Base-by-base conservation (phyloP, 2,113 vertebrate genomes). In the Lampris megalopsis region DNA sequence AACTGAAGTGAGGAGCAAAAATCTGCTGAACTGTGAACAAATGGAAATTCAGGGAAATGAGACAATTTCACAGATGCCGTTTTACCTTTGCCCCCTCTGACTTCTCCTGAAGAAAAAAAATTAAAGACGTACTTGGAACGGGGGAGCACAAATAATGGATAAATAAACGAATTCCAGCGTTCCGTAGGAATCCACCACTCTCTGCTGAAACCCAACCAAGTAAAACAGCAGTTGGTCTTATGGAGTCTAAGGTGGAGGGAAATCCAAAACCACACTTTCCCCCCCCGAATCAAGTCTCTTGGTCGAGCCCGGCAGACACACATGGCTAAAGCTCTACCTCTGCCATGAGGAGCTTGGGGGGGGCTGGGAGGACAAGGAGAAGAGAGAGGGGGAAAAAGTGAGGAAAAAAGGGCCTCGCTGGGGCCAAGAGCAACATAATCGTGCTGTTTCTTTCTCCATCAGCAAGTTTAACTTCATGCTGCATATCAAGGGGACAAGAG, bases 181-280 rank as follows among this genome's bases (percentile, higher is more conserved):
- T 86, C 85, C 81, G 80, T 82, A 89, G 87, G 89, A 92, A 90
- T 89, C 76, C 74, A 83, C 86, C 71, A 42, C 82, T 81, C 80
- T 73, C 79, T 75, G 80, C 78, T 89, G 91, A 92, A 93, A 82
- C 63, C 47, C 71, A 63, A 89, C 93, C 93, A 94, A 93, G 67
- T 89, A 84, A 94, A 94, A 92, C 88, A 94, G 79, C 66, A 89
- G 79, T 90, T 76, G 88, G 86, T 87, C 79, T 76, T 82, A 73
- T 82, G 81, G 91, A 87, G 81, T 79, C 63, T 53, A 80, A 86
- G 74, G 69, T 84, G 88, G 82, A 87, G 88, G 83, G 84, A 89
- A 88, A 89, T 87, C 82, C 83, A 92, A 92, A 91, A 80, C 91
- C 89, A 86, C 87, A 86, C 75, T 52, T 75, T 87, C 91, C 86